Base-by-base conservation (phyloP, 1,140 invertebrate genomes). In the Drosophila kikkawai region DNA sequence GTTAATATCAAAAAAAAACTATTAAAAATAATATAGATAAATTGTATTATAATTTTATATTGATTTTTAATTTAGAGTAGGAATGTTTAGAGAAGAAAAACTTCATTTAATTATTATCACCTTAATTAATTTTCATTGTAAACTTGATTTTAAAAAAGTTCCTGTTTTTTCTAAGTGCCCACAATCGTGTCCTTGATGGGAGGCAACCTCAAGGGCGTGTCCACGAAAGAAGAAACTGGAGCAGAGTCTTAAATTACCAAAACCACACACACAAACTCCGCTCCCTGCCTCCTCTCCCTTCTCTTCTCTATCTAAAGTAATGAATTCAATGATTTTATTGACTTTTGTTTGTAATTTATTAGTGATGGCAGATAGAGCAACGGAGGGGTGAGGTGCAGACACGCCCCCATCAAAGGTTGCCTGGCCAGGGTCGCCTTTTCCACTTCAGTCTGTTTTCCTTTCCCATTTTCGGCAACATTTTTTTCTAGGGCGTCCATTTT, bases 271-370 rank as follows among this genome's bases (percentile, higher is more conserved):
- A 56, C 48, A 60, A 36, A 42, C 63, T 48, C 51, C 36, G 22
- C n/a, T 37, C 36, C 13, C 29, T 48, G 37, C 19, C 44, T 19
- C 17, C 15, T 29, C 32, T 9, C 26, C 32, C 41, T 47, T 17
- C 9, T 34, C 22, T 53, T 22, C 29, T 7, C 63, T 26, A 41
- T 34, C 48, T 44, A 57, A 60, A 60, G 80, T 85, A 85, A 86
- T 87, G 84, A 84, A 84, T 88, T 88, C 84, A 80, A 61, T 90
- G 84, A 88, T 88, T 88, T 88, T 88, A 88, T 88, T 88, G 84
- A 88, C 84, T 88, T 90, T 88, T 84, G 73, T 83, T 68, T 83
- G 84, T 88, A 88, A 88, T 88, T 88, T 88, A 88, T 88, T 88
- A 80, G 83, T 74, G 36, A 68, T 66, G 53, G 47, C 53, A 51